Evolutionary conservation across 2,888 invertebrate species (phyloP), one percentile per base, ranked within the genome.

Genomic region (Scaptomyza parva): DNA sequence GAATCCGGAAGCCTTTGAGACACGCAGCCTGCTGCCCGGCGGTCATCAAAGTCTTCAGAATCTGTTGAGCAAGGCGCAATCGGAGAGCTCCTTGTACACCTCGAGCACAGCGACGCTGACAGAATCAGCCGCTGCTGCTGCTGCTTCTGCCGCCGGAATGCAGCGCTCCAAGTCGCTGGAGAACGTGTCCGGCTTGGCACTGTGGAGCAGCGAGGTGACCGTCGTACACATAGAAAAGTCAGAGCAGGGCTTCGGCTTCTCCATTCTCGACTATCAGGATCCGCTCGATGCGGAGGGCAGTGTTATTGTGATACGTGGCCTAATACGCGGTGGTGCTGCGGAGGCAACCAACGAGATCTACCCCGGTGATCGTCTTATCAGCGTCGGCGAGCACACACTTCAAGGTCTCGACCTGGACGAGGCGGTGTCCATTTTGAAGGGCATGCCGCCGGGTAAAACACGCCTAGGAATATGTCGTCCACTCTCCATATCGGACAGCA

Each of bases 271-370:
- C 92, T 98, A 98, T 92, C 98, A 98, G 94, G 99, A 99, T 93
- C 99, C 99, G 39, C 93, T 98, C 89, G 98, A 99, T 93, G 95
- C 97, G 59, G 95, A 96, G 88, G 97, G 98, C 88, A 98, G 98
- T 78, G 98, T 99, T 80, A 99, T 99, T 92, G 98, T 99, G 72
- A 97, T 99, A 83, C 94, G 98, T 86, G 98, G 98, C 90, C 94
- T 99, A 77, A 99, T 99, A 58, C 99, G 99, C 30, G 98, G 98
- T 61, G 99, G 99, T 33, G 96, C 97, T n/a, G 99, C 99, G 14
- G 98, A 98, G 92, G 94, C 95, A 77, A 97, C 98, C 90, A 98
- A 98, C 39, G 95, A 97, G 64, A 95, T 99, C 72, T 97, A 97
- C 78, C 99, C 99, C 0, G 99, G 99, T 22, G 99, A 99, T 92